phyloP scores from a whole-genome alignment of 2,888 invertebrate species.

The Altica lythri region DNA sequence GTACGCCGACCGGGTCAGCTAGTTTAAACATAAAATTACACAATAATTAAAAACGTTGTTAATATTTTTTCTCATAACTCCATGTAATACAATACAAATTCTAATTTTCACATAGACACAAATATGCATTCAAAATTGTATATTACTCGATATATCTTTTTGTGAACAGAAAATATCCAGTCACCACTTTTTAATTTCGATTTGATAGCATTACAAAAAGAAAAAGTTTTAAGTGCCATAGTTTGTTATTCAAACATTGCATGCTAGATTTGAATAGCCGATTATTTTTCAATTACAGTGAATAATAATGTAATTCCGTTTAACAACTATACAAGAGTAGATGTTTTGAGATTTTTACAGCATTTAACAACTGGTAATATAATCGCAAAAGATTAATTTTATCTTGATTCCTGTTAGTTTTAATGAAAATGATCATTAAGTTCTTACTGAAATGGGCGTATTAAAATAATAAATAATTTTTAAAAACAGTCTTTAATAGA shows the following conservation, averaged over 20 bases:
- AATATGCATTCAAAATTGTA: too few relatives aligned
- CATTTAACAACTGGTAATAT: slow-evolving; percentile 13
- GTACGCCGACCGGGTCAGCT: too few relatives aligned
- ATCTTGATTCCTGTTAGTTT: slow-evolving; percentile 4
- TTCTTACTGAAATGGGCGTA: slow-evolving; percentile 2
- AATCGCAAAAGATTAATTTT: slow-evolving; percentile 7
- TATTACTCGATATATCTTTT: too few relatives aligned
- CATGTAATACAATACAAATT: too few relatives aligned
- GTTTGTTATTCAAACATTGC: slow-evolving; percentile 27
- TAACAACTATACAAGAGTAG: slow-evolving; percentile 6
- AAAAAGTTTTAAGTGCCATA: slow-evolving; percentile 21
- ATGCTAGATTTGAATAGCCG: slow-evolving; percentile 26
- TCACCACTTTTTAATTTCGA: background rate
- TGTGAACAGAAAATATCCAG: too few relatives aligned
- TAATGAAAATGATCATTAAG: slow-evolving; percentile 4
- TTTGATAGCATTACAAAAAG: background rate
- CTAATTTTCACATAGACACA: too few relatives aligned
- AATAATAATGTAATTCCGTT: slow-evolving; percentile 21
- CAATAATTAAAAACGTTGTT: too few relatives aligned
- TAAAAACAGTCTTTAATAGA: background rate
- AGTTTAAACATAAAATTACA: too few relatives aligned
- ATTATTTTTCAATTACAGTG: slow-evolving; percentile 25
- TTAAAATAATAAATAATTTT: background rate
- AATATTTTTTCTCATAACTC: too few relatives aligned
- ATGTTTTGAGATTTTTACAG: slow-evolving; percentile 8